Evolutionary conservation across 2,888 invertebrate species (phyloP).

Genomic region (Athripsodes cinereus): DNA sequence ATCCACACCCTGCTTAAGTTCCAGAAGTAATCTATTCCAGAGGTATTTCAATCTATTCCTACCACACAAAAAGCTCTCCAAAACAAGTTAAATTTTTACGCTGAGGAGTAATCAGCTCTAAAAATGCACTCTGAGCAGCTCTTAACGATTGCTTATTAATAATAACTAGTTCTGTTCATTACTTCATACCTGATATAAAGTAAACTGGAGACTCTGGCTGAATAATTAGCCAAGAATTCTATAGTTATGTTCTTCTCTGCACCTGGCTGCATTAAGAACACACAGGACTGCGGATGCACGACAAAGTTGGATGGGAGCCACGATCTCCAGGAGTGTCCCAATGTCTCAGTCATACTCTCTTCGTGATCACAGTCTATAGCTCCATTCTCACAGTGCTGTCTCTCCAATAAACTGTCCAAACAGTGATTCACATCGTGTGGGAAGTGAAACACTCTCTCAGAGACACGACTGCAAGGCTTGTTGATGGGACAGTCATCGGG

Average conservation of each 20-base stretch:
- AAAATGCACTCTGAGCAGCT: no score
- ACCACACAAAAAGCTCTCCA: no score
- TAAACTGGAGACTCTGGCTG: conserved; percentile 43
- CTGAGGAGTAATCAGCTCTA: no score
- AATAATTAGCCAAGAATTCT: conserved; percentile 42
- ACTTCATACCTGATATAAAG: conserved; percentile 43
- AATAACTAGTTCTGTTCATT: no score
- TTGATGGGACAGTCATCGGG: conserved; percentile 20
- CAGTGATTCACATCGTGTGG: conserved; percentile 10
- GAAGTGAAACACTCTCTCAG: conserved; percentile 21
- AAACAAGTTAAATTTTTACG: no score
- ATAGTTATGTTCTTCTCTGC: conserved; percentile 46
- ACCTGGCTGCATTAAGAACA: conserved; percentile 52
- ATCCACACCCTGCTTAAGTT: no score
- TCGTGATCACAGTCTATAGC: not conserved
- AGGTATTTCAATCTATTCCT: no score
- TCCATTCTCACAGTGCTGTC: not conserved
- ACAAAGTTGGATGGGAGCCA: conserved; percentile 25
- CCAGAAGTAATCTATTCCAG: no score
- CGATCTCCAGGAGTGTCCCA: conserved; percentile 9
- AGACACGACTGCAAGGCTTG: conserved; percentile 12
- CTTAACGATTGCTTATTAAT: no score
- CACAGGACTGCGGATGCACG: conserved; percentile 28
- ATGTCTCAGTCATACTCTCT: not conserved
- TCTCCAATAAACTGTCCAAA: not conserved